Evolutionary conservation across 1,140 invertebrate species (phyloP).

Genomic region (Pachypsylla venusta): DNA sequence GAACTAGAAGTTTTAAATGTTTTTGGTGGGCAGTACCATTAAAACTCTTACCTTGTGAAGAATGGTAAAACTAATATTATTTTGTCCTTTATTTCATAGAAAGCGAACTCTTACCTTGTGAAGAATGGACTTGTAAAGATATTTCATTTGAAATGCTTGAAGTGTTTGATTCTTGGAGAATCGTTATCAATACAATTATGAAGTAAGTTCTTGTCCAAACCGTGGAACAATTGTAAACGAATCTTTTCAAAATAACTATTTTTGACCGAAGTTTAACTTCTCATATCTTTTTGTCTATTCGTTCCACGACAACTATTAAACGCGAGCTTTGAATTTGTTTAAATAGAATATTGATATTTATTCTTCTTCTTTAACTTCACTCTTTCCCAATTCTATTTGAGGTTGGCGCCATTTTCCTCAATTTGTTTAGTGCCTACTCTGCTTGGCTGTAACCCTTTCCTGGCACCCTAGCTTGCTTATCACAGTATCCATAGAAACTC

Average conservation of each 20-base stretch:
- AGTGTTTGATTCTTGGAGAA: not conserved
- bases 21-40: not conserved
- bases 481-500: no score
- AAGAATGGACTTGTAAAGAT: not conserved
- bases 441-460: no score
- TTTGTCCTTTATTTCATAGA: not conserved
- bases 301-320: no score
- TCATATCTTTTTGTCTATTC: no score
- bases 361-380: not conserved
- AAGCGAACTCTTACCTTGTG: not conserved
- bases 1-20: not conserved
- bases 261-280: no score
- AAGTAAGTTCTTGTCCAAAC: not conserved
- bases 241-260: not conserved
- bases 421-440: no score
- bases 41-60: not conserved
- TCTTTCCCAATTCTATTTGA: no score
- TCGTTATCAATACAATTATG: not conserved
- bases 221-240: not conserved
- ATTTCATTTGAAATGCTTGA: slow-evolving; percentile 1
- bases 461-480: no score
- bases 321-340: not conserved
- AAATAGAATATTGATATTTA: not conserved
- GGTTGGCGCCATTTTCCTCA: no score
- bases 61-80: not conserved